A percentile compares a stretch with the other conserved stretches of the same genome.
These are phyloP conservation scores for Fragariocoptes setiger DNA, from an alignment of 1,140 invertebrate species.

Conservation along the genomic window DNA sequence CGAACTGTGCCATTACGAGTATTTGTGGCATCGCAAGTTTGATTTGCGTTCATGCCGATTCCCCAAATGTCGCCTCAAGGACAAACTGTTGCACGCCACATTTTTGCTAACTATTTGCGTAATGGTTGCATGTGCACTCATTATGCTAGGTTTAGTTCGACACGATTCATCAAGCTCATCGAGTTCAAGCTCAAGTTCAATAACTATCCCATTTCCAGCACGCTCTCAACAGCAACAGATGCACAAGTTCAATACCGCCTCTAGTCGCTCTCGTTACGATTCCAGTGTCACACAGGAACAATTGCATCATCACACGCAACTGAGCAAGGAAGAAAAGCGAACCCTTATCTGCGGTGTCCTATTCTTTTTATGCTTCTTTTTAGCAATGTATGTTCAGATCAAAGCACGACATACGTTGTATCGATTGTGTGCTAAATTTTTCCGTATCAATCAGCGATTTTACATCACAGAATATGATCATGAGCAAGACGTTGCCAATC, in stretches of 20 bases:
- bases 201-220: too few species aligned
- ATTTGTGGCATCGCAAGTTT: neutral
- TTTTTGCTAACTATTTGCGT: conserved; percentile 20
- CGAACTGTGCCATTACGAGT: conserved; percentile 12
- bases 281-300: too few species aligned
- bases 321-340: conserved; percentile 21
- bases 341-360: conserved; percentile 22
- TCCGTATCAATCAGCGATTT: conserved; percentile 22
- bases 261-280: too few species aligned
- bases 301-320: too few species aligned
- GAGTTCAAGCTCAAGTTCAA: too few species aligned
- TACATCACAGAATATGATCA: conserved; percentile 21
- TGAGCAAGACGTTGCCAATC: too few species aligned
- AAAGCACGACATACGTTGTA: conserved; percentile 22
- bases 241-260: too few species aligned
- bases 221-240: too few species aligned
- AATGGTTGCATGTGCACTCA: conserved; percentile 21
- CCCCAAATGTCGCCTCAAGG: conserved; percentile 18
- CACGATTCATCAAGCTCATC: too few species aligned
- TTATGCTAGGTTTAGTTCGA: too few species aligned
- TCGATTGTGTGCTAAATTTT: conserved; percentile 19
- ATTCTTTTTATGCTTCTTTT: conserved; percentile 24
- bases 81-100: conserved; percentile 21
- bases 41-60: conserved; percentile 18
- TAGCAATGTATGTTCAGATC: conserved; percentile 25